Evolutionary conservation across 2,888 invertebrate genomes (phyloP).

Genomic region (Lasioglossum leucozonium): DNA sequence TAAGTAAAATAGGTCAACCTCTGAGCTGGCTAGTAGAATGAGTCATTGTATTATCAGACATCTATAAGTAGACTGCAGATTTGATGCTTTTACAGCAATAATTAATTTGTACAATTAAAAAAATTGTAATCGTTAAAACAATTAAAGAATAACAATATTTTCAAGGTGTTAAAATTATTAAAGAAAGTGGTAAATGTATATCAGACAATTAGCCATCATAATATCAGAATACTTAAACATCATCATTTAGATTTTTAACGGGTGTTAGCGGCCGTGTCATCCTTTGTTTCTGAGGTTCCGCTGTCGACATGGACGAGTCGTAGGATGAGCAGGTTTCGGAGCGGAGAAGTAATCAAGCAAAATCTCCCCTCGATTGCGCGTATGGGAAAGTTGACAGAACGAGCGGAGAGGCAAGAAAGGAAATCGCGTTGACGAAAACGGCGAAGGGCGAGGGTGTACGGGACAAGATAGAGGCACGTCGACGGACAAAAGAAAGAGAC

Average conservation of each 20-base stretch:
- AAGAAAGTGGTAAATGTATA: too few relatives aligned
- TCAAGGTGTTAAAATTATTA: too few relatives aligned
- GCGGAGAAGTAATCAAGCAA: conserved; percentile 30
- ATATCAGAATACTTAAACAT: background rate
- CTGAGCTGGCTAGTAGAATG: background rate
- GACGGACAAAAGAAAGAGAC: conserved; percentile 47
- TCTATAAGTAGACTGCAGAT: background rate
- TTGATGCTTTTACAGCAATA: background rate
- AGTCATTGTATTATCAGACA: background rate
- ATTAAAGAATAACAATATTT: too few relatives aligned
- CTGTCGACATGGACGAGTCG: background rate
- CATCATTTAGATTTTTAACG: background rate
- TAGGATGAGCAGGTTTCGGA: background rate
- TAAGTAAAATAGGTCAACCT: too few relatives aligned
- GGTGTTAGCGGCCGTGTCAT: background rate
- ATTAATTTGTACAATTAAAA: too few relatives aligned
- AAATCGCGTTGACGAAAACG: conserved; percentile 50
- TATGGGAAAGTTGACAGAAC: conserved; percentile 46
- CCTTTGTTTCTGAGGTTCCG: background rate
- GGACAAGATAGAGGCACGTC: conserved; percentile 23
- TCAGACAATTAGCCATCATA: background rate
- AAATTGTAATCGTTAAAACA: too few relatives aligned
- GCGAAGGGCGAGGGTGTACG: conserved; percentile 15
- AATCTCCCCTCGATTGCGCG: conserved; percentile 14
- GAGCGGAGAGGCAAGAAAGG: conserved; percentile 34